A percentile compares a stretch with the other conserved stretches of the same genome.
These are phyloP conservation scores for Diploptera punctata DNA, from an alignment of 2,888 invertebrate genomes.

Conservation along the genomic window DNA sequence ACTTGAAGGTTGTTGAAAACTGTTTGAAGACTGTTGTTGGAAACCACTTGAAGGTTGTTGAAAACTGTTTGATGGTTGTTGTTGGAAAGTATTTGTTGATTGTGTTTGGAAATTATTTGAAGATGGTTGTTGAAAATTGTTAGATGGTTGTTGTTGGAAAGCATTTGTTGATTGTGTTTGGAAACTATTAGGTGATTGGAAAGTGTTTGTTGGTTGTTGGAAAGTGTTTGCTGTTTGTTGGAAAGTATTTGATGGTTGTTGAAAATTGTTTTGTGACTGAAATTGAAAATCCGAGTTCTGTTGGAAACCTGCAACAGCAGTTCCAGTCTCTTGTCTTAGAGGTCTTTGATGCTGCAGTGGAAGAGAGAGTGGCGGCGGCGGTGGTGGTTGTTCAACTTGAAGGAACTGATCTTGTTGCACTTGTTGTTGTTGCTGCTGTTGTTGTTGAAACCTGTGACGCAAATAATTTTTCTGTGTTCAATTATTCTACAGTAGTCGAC, in stretches of 20 bases:
- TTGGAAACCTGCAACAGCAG: slow-evolving; percentile 58
- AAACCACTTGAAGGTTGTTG: neutral
- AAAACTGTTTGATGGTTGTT: no score
- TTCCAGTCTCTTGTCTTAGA: slow-evolving; percentile 53
- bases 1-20: neutral
- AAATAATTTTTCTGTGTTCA: slow-evolving; percentile 28
- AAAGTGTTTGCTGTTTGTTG: neutral
- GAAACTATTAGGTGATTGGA: neutral
- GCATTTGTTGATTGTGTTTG: no score
- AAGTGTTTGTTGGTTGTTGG: neutral
- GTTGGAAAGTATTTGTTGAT: no score
- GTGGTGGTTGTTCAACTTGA: slow-evolving; percentile 3
- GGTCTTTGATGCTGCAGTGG: slow-evolving; percentile 35
- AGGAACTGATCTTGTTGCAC: slow-evolving; percentile 50
- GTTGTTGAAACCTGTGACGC: no score
- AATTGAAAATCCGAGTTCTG: slow-evolving; percentile 57
- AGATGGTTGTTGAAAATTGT: neutral
- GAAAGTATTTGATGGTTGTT: neutral
- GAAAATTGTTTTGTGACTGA: slow-evolving; percentile 42
- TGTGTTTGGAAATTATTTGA: no score
- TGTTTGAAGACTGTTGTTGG: no score
- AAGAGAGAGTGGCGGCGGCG: slow-evolving; percentile 36
- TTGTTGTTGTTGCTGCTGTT: slow-evolving; percentile 40
- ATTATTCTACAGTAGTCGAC: no score
- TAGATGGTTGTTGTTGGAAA: no score